These are phyloP conservation scores for Pipistrellus nathusii DNA, from an alignment of 2,797 vertebrate species.

Conservation along the genomic window DNA sequence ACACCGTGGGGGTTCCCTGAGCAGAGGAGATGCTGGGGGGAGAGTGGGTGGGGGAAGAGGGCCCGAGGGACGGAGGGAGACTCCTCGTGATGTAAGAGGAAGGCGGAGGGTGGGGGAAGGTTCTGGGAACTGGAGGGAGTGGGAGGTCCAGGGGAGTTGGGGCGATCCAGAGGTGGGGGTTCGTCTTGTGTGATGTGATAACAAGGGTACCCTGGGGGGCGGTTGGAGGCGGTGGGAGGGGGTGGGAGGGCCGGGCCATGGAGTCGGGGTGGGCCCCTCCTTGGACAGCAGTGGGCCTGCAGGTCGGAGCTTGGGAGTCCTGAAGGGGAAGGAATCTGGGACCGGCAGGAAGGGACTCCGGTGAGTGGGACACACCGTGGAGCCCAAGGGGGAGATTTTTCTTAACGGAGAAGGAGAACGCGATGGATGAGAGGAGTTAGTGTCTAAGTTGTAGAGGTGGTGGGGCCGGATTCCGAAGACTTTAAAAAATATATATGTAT, in stretches of 20 bases:
- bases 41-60: background rate
- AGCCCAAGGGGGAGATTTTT: background rate
- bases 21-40: background rate
- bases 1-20: background rate
- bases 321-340: slow-evolving; percentile 36
- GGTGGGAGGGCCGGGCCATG: too few relatives aligned
- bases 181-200: background rate
- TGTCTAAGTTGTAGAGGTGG: slow-evolving; percentile 19
- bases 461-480: background rate
- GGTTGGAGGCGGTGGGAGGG: background rate
- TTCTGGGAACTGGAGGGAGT: background rate
- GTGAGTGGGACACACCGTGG: too few relatives aligned
- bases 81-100: background rate
- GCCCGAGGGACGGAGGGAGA: background rate
- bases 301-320: background rate
- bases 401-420: slow-evolving; percentile 49
- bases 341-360: background rate
- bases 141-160: background rate
- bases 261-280: background rate
- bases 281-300: background rate
- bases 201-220: background rate
- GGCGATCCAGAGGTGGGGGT: background rate
- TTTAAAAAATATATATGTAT: background rate
- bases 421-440: background rate
- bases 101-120: background rate